These are phyloP conservation scores for Micropterix aruncella DNA, from an alignment of 2,888 invertebrate species.

Conservation along the genomic window DNA sequence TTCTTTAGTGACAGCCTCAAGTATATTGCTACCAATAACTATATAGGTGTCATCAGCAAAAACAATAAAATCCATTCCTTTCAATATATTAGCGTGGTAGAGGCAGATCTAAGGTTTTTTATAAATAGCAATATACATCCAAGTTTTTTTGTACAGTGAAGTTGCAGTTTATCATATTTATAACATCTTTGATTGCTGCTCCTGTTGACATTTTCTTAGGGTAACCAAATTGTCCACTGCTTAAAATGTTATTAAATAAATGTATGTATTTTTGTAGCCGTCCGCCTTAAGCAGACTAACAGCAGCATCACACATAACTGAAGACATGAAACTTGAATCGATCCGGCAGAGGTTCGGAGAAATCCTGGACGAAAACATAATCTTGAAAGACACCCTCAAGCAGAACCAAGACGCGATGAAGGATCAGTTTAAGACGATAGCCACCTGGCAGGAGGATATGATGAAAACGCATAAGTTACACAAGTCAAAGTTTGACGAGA, in stretches of 20 bases:
- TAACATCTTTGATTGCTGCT: too few relatives aligned
- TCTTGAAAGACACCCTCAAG: slow-evolving; percentile 44
- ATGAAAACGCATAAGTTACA: slow-evolving; percentile 44
- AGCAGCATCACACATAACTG: slow-evolving; percentile 29
- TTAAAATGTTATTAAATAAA: too few relatives aligned
- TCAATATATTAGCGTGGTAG: too few relatives aligned
- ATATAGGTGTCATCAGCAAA: too few relatives aligned
- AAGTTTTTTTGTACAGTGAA: too few relatives aligned
- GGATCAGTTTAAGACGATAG: slow-evolving; percentile 45
- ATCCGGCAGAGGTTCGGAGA: slow-evolving; percentile 36
- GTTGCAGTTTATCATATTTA: too few relatives aligned
- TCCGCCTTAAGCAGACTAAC: slow-evolving; percentile 32
- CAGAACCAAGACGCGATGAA: slow-evolving; percentile 55
- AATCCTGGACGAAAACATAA: slow-evolving; percentile 39
- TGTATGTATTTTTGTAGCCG: slow-evolving; percentile 21
- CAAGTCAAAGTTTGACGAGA: slow-evolving; percentile 52
- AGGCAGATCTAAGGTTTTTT: too few relatives aligned
- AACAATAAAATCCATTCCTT: too few relatives aligned
- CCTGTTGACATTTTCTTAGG: too few relatives aligned
- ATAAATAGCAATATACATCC: too few relatives aligned
- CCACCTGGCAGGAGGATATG: slow-evolving; percentile 50
- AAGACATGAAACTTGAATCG: slow-evolving; percentile 28
- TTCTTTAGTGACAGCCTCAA: too few relatives aligned
- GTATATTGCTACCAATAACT: too few relatives aligned
- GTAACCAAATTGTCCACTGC: background rate